phyloP scores from a whole-genome alignment of 2,888 invertebrate species.

The Sesamia inferens region DNA sequence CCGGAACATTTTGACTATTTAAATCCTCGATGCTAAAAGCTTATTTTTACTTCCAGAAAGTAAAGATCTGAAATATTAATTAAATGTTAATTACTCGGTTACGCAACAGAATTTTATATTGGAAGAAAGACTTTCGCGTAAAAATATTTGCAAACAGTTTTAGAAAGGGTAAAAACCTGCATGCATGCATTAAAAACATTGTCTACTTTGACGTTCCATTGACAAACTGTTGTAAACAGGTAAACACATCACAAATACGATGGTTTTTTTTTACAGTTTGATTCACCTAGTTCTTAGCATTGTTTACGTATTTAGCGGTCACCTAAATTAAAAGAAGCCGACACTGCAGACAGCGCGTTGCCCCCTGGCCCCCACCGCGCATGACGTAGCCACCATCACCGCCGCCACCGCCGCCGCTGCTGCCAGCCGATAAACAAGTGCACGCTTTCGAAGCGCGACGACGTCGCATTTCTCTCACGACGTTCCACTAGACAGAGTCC shows the following conservation, averaged over 20 bases:
- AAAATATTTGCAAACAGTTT: neutral
- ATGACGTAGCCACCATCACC: conserved; percentile 69
- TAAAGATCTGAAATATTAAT: neutral
- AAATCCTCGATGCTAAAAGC: conserved; percentile 34
- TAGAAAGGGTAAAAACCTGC: conserved; percentile 32
- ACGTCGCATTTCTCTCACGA: conserved; percentile 72
- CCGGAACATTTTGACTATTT: conserved; percentile 64
- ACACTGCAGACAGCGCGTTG: conserved; percentile 79
- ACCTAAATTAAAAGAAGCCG: conserved; percentile 72
- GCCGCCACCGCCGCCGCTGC: conserved; percentile 61
- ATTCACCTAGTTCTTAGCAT: conserved; percentile 47
- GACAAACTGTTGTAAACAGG: conserved; percentile 51
- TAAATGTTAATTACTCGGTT: neutral
- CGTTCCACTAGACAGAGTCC: conserved; percentile 65
- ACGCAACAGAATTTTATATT: neutral
- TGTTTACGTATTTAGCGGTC: conserved; percentile 68
- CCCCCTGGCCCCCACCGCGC: conserved; percentile 79
- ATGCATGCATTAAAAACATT: conserved; percentile 19
- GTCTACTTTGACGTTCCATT: conserved; percentile 49
- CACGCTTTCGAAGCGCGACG: conserved; percentile 77
- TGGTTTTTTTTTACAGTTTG: conserved; percentile 24
- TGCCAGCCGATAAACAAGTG: conserved; percentile 78
- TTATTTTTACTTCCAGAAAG: conserved; percentile 12
- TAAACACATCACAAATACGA: conserved; percentile 22
- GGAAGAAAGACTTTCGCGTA: neutral